phyloP scores from a whole-genome alignment of 2,797 vertebrate genomes.

The Stomatorhinus walkeri region DNA sequence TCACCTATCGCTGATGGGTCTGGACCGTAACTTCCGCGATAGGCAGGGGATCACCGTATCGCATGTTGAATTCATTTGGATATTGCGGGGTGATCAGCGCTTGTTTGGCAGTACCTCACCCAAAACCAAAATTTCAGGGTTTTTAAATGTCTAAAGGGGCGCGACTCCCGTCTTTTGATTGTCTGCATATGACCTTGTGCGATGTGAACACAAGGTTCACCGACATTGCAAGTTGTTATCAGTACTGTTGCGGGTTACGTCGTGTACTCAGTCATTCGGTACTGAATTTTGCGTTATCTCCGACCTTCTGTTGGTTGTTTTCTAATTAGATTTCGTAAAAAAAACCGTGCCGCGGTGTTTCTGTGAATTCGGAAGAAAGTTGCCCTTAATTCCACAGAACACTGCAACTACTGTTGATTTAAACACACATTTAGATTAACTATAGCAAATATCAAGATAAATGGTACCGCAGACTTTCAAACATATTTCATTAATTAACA shows the following conservation, averaged over 20 bases:
- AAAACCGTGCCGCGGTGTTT: background rate
- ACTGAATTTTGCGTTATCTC: background rate
- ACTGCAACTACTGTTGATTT: background rate
- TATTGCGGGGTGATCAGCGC: background rate
- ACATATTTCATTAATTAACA: background rate
- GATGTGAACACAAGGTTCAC: background rate
- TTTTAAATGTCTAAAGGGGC: background rate
- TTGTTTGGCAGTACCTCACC: background rate
- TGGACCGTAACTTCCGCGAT: background rate
- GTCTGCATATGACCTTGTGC: background rate
- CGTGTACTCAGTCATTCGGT: background rate
- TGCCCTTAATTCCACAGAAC: background rate
- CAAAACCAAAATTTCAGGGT: background rate
- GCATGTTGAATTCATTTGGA: background rate
- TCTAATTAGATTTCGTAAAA: background rate
- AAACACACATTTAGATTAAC: background rate
- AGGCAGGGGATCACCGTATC: background rate
- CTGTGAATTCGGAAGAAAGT: background rate
- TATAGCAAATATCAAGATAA: background rate
- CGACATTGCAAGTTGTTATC: background rate
- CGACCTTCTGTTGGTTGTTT: background rate
- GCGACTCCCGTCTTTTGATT: background rate
- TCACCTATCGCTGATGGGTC: background rate
- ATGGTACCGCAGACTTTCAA: background rate
- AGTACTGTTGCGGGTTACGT: background rate